phyloP scores from a whole-genome alignment of 1,140 invertebrate species.

The Saccostrea cuccullata region DNA sequence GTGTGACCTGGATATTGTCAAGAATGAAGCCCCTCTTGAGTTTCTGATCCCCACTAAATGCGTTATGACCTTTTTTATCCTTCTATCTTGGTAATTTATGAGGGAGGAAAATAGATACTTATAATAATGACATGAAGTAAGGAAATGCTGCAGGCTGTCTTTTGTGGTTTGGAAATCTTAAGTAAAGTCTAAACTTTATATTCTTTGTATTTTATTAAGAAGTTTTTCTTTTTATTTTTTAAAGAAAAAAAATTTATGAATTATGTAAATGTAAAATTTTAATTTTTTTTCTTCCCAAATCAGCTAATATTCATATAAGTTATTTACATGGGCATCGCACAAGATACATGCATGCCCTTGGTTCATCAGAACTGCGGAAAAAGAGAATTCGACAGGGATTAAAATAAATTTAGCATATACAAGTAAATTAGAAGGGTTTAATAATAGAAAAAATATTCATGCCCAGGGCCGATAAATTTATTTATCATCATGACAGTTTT shows the following conservation, averaged over 20 bases:
- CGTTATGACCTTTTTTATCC: conserved; percentile 23
- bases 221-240: background rate
- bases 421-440: background rate
- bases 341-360: too few relatives aligned
- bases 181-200: background rate
- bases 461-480: conserved; percentile 23
- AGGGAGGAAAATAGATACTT: background rate
- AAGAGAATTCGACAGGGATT: background rate
- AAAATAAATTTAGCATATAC: background rate
- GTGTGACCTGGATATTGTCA: conserved; percentile 21
- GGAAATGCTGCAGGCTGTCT: background rate
- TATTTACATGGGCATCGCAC: too few relatives aligned
- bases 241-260: background rate
- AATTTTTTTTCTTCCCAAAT: too few relatives aligned
- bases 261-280: background rate
- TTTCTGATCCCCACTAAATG: background rate
- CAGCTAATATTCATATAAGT: too few relatives aligned
- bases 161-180: background rate
- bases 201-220: background rate
- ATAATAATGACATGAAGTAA: background rate
- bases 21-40: background rate
- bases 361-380: background rate
- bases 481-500: conserved; percentile 36
- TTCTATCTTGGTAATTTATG: conserved; percentile 8
- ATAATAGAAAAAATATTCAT: conserved; percentile 30